Conservation (phyloP, 1,140 invertebrate genomes). For the Pemphigus obesinymphae region DNA sequence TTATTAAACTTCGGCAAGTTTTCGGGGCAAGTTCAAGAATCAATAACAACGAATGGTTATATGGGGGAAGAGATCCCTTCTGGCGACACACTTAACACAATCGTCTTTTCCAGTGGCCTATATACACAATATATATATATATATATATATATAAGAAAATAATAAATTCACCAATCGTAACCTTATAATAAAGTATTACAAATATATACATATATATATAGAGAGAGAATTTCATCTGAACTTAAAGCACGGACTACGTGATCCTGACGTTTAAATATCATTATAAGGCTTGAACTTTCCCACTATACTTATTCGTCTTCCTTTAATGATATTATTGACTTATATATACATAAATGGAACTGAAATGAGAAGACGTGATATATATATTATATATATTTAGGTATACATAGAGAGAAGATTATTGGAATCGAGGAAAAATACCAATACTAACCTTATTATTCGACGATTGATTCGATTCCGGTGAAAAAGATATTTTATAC, state of each 20-base stretch:
- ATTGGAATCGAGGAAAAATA: background rate
- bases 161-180: background rate
- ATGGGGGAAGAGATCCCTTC: background rate
- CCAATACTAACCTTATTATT: background rate
- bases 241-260: background rate
- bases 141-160: no score
- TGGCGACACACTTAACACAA: background rate
- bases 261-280: slow-evolving; percentile 21
- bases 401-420: background rate
- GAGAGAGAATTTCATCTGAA: background rate
- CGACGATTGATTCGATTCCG: background rate
- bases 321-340: no score
- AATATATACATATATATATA: no score
- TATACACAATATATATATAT: no score
- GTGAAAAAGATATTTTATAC: background rate
- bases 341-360: background rate
- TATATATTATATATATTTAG: no score
- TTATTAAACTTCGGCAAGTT: slow-evolving; percentile 10
- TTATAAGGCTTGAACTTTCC: background rate
- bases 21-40: slow-evolving; percentile 17
- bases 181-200: slow-evolving; percentile 16
- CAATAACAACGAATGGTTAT: slow-evolving; percentile 1
- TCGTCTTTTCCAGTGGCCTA: background rate
- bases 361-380: background rate
- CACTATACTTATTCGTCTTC: background rate